Conservation (phyloP, 2,113 vertebrate species). For the Oreochromis spilurus region DNA sequence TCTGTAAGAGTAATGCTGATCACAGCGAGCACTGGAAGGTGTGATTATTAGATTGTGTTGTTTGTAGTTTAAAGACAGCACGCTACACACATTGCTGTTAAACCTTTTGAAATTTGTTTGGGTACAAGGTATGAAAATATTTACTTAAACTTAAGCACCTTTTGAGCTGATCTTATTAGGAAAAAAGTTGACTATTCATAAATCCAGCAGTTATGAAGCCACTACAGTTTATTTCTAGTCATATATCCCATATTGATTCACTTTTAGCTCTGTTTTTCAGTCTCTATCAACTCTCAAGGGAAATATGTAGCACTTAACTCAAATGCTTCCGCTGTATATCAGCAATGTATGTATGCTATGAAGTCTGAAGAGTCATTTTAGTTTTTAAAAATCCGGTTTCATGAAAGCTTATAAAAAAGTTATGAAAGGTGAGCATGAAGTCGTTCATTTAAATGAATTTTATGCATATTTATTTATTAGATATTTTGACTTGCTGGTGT, state of each 20-base stretch:
- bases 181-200: neutral
- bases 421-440: neutral
- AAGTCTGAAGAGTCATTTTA: neutral
- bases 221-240: neutral
- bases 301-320: neutral
- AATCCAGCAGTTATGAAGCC: neutral
- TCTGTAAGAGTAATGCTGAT: neutral
- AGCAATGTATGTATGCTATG: neutral
- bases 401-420: neutral
- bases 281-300: neutral
- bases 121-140: neutral
- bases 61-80: neutral
- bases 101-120: neutral
- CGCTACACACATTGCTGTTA: neutral
- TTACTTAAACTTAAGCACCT: neutral
- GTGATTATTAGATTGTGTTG: neutral
- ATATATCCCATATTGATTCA: neutral
- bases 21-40: neutral
- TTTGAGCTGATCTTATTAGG: neutral
- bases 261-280: neutral
- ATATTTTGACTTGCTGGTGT: neutral
- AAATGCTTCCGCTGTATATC: neutral
- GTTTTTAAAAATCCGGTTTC: neutral
- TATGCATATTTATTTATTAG: neutral
- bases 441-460: neutral